Conservation (phyloP, 2,113 vertebrate species). For the Hymenochirus boettgeri region DNA sequence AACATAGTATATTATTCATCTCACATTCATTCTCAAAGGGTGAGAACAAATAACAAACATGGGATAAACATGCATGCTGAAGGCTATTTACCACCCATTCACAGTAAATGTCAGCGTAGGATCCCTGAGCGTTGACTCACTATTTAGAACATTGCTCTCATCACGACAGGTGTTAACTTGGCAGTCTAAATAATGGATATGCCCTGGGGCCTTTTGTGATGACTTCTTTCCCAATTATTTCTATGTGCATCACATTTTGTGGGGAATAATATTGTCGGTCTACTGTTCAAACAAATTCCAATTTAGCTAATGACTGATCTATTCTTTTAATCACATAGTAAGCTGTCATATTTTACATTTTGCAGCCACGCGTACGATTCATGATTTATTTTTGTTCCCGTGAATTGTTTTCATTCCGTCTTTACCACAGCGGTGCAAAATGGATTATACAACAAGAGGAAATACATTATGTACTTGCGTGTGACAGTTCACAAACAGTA, state of each 20-base stretch:
- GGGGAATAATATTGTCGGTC: slow-evolving; percentile 1
- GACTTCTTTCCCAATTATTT: slow-evolving; percentile 12
- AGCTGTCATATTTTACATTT: background rate
- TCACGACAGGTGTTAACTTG: slow-evolving; percentile 31
- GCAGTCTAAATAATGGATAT: slow-evolving; percentile 25
- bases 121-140: slow-evolving; percentile 4
- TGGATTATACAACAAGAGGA: too few relatives aligned
- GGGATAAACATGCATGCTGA: background rate
- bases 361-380: too few relatives aligned
- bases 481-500: too few relatives aligned
- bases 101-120: slow-evolving; percentile 1
- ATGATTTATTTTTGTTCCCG: too few relatives aligned
- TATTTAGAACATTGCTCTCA: slow-evolving; percentile 15
- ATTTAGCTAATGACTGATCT: slow-evolving; percentile 1
- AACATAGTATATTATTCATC: too few relatives aligned
- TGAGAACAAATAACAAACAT: too few relatives aligned
- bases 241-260: slow-evolving; percentile 2
- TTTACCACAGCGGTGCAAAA: too few relatives aligned
- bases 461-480: too few relatives aligned
- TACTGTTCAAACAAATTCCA: slow-evolving; percentile 6
- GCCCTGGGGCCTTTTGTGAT: slow-evolving; percentile 1
- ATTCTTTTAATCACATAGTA: background rate
- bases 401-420: too few relatives aligned
- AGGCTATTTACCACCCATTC: background rate
- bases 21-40: too few relatives aligned